A percentile compares a stretch with the other conserved stretches of the same genome.
Evolutionary conservation across 2,797 vertebrate species (phyloP).

Genomic region (Sylvilagus floridanus): DNA sequence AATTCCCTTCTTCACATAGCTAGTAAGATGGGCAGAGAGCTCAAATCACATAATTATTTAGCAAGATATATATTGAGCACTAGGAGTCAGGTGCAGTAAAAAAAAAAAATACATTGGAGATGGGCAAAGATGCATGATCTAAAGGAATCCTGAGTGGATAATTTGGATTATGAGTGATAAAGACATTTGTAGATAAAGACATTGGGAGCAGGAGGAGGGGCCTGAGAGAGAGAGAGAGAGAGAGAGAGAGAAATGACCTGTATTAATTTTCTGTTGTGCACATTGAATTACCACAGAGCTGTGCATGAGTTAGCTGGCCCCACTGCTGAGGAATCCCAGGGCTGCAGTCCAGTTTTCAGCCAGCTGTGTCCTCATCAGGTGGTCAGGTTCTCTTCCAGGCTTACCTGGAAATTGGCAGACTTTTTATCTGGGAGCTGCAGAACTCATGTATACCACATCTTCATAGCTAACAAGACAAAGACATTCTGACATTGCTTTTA

Average conservation of each 20-base stretch:
- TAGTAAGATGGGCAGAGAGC: not conserved
- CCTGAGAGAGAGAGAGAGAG: not conserved
- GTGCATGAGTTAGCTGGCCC: not conserved
- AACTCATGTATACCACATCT: not conserved
- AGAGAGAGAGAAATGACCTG: not conserved
- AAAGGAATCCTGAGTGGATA: not conserved
- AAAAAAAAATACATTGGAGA: not conserved
- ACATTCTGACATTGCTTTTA: not conserved
- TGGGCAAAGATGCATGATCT: not conserved
- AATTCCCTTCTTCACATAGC: not conserved
- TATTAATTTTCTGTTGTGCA: not conserved
- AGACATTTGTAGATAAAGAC: not conserved
- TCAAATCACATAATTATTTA: not conserved
- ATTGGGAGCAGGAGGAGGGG: not conserved
- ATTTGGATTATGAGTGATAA: not conserved
- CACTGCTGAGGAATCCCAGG: not conserved
- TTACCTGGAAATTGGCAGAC: not conserved
- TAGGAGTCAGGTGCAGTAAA: not conserved
- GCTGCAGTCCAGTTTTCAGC: not conserved
- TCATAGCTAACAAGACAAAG: not conserved
- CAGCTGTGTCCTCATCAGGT: not conserved
- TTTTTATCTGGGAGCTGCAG: not conserved
- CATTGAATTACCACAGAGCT: not conserved
- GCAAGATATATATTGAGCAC: not conserved
- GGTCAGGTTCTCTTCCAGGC: not conserved